Evolutionary conservation across 1,140 invertebrate genomes (phyloP), one percentile per base, ranked within the genome.

Genomic region (Polypedilum vanderplanki): DNA sequence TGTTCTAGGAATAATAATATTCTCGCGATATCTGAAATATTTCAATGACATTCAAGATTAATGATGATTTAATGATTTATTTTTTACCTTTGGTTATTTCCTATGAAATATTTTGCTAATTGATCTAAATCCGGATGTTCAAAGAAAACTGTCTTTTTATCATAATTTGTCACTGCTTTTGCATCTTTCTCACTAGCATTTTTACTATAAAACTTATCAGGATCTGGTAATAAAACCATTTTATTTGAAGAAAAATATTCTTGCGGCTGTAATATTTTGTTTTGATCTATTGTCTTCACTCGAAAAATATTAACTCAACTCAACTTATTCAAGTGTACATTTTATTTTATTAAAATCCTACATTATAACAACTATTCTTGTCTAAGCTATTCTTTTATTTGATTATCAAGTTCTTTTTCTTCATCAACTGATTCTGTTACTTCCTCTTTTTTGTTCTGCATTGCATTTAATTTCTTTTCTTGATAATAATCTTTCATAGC

Each of bases 1-100:
- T 40, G 86, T 87, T 79, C 88, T 87, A 9, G 93, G 93, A 80
- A 96, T 91, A 75, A 95, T 88, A 20, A 96, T 90, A 79, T 93
- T 92, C 81, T 92, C 91, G 74, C 91, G 84, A 81, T 87, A 92
- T 78, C 89, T 85, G 40, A 85, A 83, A 74, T 17, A 40, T 17
- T 10, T 74, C 12, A 15, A 22, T 74, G 10, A 22, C 41, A 10
- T 40, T 33, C 4, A 67, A 4, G 20, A 20, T 17, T 40, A 40
- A 74, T 12, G 7, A 33, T 67, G n/a, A n/a, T 15, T 20, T n/a
- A 15, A 22, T 57, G 7, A 70, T 57, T 0, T 74, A 17, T 1
- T 0, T 10, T 12, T 15, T 76, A 78, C 78, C 78, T 77, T 9
- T 76, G 41, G 76, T 87, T 85, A 77, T 89, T 89, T 12, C 88